These are phyloP conservation scores for Turdus rufiventris DNA, from an alignment of 2,113 vertebrate species.

Conservation along the genomic window DNA sequence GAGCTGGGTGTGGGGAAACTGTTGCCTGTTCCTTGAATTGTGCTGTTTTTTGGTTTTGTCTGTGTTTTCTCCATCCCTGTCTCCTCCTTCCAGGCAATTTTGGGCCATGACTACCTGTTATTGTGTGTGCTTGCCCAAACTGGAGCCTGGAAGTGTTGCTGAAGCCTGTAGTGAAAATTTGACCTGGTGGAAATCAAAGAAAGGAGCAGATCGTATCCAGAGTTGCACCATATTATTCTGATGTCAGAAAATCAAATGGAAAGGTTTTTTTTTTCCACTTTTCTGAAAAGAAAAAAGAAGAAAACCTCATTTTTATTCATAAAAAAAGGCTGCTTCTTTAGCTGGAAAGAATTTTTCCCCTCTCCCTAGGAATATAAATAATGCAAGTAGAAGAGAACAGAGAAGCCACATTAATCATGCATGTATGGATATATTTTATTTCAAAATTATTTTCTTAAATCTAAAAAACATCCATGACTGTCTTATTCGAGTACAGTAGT, in stretches of 20 bases:
- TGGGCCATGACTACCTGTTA: not conserved
- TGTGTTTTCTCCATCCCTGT: not conserved
- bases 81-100: not conserved
- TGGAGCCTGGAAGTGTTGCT: not conserved
- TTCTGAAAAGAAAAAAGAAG: not conserved
- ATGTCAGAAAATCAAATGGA: slow-evolving; percentile 16
- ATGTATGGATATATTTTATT: slow-evolving; percentile 57
- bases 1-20: not conserved
- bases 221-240: slow-evolving; percentile 12
- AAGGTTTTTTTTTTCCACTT: slow-evolving; percentile 9
- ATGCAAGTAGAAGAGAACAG: slow-evolving; percentile 58
- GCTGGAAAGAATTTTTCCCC: slow-evolving; percentile 45
- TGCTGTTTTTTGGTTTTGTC: not conserved
- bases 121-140: not conserved
- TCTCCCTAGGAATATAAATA: slow-evolving; percentile 64
- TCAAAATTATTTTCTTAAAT: slow-evolving; percentile 59
- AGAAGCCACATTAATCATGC: slow-evolving; percentile 64
- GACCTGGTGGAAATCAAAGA: not conserved
- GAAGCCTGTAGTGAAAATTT: not conserved
- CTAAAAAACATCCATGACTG: slow-evolving; percentile 63
- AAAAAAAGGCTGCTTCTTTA: slow-evolving; percentile 57
- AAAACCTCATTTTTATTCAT: slow-evolving; percentile 44
- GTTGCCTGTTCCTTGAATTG: not conserved
- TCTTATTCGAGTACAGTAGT: slow-evolving; percentile 41
- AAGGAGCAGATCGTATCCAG: not conserved